Evolutionary conservation across 2,797 vertebrate species (phyloP).

Genomic region (Sebastolobus alascanus): DNA sequence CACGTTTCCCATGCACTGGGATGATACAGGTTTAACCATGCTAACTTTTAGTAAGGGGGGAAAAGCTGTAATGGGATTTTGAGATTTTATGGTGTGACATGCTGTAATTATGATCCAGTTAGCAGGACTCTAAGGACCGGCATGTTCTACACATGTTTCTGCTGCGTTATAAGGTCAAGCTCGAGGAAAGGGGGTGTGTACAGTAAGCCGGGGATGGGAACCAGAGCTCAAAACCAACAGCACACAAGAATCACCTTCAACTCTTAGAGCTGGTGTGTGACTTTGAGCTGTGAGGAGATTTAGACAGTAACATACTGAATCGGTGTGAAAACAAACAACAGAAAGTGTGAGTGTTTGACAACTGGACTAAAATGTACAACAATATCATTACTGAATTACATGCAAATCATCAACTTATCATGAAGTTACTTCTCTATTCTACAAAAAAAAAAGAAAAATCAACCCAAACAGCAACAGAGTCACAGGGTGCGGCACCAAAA

Average conservation of each 20-base stretch:
- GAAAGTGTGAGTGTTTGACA: slow-evolving; percentile 40
- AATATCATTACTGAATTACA: slow-evolving; percentile 5
- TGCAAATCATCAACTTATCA: not conserved
- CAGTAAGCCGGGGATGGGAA: slow-evolving; percentile 53
- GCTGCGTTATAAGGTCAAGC: slow-evolving; percentile 50
- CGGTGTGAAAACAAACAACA: slow-evolving; percentile 60
- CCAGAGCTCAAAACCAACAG: slow-evolving; percentile 70
- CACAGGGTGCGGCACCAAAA: not conserved
- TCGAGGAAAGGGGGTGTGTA: slow-evolving; percentile 43
- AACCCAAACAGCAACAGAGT: slow-evolving; percentile 16
- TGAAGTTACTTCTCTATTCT: not conserved
- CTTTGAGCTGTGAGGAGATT: slow-evolving; percentile 72
- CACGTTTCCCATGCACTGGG: slow-evolving; percentile 67
- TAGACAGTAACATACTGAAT: slow-evolving; percentile 61
- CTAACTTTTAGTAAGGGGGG: slow-evolving; percentile 59
- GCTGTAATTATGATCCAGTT: slow-evolving; percentile 52
- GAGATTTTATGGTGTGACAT: slow-evolving; percentile 58
- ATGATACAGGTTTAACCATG: slow-evolving; percentile 69
- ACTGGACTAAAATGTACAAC: slow-evolving; percentile 7
- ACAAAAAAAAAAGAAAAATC: slow-evolving; percentile 13
- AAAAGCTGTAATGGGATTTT: slow-evolving; percentile 47
- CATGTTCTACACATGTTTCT: slow-evolving; percentile 41
- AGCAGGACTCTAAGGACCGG: slow-evolving; percentile 40
- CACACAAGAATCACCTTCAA: slow-evolving; percentile 83
- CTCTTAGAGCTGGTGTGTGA: slow-evolving; percentile 75